Percentiles rank a stretch among this genome's conserved stretches.
Evolutionary conservation across 2,113 vertebrate species (phyloP).

Genomic region (Melanostigma gelatinosum): DNA sequence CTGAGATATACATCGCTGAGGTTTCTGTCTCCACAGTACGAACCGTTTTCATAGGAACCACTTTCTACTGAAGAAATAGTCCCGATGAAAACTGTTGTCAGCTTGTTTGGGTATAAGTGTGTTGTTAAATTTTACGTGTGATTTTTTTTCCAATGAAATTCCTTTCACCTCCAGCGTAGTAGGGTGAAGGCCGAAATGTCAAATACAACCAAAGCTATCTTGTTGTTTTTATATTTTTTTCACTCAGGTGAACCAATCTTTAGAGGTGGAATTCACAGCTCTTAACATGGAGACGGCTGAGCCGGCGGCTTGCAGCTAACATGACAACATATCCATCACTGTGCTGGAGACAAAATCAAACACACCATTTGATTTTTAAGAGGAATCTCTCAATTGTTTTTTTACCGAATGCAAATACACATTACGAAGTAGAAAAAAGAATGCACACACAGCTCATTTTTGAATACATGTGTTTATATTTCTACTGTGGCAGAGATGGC

Average conservation of each 20-base stretch:
- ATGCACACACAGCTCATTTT: neutral
- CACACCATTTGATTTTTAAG: neutral
- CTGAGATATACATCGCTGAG: neutral
- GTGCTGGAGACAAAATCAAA: neutral
- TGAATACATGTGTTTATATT: neutral
- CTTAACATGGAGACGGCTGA: no score
- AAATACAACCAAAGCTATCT: neutral
- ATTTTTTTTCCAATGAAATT: neutral
- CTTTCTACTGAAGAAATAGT: neutral
- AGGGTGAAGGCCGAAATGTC: neutral
- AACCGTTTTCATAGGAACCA: neutral
- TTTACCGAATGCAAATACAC: neutral
- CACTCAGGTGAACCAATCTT: conserved; percentile 9
- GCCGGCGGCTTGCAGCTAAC: no score
- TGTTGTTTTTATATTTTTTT: neutral
- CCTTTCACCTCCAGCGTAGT: neutral
- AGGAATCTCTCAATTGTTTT: neutral
- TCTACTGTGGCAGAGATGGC: neutral
- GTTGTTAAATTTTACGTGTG: neutral
- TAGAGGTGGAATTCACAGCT: no score
- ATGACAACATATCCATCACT: conserved; percentile 16
- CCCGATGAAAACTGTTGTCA: neutral
- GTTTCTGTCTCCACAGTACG: neutral
- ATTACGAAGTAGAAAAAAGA: neutral
- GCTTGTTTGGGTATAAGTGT: neutral